These are phyloP conservation scores for Psammodynastes pulverulentus DNA, from an alignment of 2,113 vertebrate genomes.

Conservation along the genomic window DNA sequence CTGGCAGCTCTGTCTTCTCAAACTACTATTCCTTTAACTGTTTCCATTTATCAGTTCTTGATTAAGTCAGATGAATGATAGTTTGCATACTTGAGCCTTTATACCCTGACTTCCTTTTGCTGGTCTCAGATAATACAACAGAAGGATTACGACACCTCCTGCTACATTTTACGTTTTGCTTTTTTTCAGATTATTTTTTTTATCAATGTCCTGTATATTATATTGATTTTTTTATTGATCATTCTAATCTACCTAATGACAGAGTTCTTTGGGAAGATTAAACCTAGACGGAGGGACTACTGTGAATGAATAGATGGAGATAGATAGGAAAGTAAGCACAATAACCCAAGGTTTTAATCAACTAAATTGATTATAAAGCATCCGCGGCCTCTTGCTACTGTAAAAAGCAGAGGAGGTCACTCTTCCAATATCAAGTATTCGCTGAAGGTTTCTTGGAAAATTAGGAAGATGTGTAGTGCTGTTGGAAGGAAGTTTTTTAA, in stretches of 20 bases:
- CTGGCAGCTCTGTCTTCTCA: neutral
- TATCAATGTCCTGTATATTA: neutral
- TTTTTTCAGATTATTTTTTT: neutral
- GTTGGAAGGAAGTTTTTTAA: neutral
- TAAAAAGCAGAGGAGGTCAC: neutral
- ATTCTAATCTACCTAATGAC: neutral
- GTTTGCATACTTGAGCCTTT: neutral
- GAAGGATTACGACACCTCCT: neutral
- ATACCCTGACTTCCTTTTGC: constrained; percentile 11
- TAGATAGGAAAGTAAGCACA: neutral
- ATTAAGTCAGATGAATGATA: neutral
- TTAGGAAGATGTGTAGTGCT: neutral
- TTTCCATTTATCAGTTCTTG: neutral
- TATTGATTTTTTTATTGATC: neutral
- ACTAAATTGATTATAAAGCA: neutral
- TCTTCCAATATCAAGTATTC: neutral
- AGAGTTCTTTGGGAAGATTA: neutral
- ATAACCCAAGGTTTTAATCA: neutral
- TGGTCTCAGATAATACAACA: neutral
- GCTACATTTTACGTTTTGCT: constrained; percentile 19
- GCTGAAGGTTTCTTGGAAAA: neutral
- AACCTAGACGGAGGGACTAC: neutral
- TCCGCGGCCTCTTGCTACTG: too few relatives aligned
- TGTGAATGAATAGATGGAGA: neutral
- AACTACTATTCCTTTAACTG: neutral